Conservation (phyloP, 2,888 invertebrate genomes). For the Meiosimyza decipiens region DNA sequence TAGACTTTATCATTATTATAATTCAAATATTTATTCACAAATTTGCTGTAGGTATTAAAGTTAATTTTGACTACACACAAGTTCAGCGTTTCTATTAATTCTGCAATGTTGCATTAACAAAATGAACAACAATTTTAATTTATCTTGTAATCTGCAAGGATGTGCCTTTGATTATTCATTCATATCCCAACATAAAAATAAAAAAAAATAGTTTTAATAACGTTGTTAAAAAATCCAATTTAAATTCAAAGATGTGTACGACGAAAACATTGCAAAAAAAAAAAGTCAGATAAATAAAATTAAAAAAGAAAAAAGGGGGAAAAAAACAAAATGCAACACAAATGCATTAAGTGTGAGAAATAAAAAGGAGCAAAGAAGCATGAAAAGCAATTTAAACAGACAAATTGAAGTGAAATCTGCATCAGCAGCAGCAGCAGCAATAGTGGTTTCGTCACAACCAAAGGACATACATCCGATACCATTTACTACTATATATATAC, state of each 20-base stretch:
- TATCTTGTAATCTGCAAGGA: neutral
- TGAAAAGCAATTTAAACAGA: constrained; percentile 57
- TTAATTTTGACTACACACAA: too few relatives aligned
- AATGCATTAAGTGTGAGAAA: constrained; percentile 24
- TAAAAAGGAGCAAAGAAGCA: constrained; percentile 27
- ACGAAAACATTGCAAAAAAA: constrained; percentile 41
- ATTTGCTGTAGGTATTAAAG: too few relatives aligned
- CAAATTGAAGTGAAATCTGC: constrained; percentile 55
- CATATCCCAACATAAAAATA: constrained; percentile 49
- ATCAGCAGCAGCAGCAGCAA: constrained; percentile 16
- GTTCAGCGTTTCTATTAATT: too few relatives aligned
- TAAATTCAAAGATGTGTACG: constrained; percentile 61
- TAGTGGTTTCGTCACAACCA: neutral
- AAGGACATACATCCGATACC: neutral
- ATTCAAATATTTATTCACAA: too few relatives aligned
- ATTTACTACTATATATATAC: too few relatives aligned
- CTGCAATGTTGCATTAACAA: too few relatives aligned
- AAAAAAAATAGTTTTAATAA: constrained; percentile 60
- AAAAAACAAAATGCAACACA: constrained; percentile 32
- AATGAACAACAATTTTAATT: too few relatives aligned
- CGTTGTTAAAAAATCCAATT: constrained; percentile 63
- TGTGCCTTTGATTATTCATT: constrained; percentile 52
- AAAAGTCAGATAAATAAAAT: constrained; percentile 48
- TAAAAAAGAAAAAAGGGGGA: constrained; percentile 30
- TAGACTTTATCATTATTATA: too few relatives aligned